Percentiles rank a stretch among this genome's conserved stretches.
Evolutionary conservation across 2,888 invertebrate genomes (phyloP).

Genomic region (Serrognathus titanus): DNA sequence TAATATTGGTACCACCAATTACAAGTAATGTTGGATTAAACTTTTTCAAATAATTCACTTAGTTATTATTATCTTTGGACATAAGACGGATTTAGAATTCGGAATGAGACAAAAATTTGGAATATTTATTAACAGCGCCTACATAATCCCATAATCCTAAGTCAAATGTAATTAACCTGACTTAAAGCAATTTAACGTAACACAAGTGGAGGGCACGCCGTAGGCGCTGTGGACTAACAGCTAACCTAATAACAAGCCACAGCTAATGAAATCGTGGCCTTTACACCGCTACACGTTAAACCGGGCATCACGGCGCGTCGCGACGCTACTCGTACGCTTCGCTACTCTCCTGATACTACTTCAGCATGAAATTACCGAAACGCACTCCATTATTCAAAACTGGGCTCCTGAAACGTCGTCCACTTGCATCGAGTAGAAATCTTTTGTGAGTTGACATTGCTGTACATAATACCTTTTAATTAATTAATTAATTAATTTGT

Average conservation of each 20-base stretch:
- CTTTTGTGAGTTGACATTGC: too few relatives aligned
- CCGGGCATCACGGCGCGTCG: constrained; percentile 22
- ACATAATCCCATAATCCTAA: too few relatives aligned
- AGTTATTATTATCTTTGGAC: too few relatives aligned
- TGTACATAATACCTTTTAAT: too few relatives aligned
- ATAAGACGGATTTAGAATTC: too few relatives aligned
- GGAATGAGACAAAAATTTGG: too few relatives aligned
- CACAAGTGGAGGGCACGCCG: constrained; percentile 8
- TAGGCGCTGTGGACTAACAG: constrained; percentile 21
- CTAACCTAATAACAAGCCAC: constrained; percentile 35
- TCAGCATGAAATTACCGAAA: constrained; percentile 26
- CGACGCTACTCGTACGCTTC: constrained; percentile 16
- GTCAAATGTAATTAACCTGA: constrained; percentile 10
- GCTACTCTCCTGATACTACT: constrained; percentile 25
- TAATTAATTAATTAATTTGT: too few relatives aligned
- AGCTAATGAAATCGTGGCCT: constrained; percentile 34
- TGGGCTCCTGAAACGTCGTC: neutral
- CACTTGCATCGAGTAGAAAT: neutral
- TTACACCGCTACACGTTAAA: constrained; percentile 27
- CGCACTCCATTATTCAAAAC: constrained; percentile 7
- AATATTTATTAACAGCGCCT: too few relatives aligned
- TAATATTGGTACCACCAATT: too few relatives aligned
- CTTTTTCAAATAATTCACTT: too few relatives aligned
- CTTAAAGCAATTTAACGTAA: constrained; percentile 16
- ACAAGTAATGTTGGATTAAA: too few relatives aligned